Base-by-base conservation (phyloP, 1,140 invertebrate genomes). In the Diabrotica virgifera region DNA sequence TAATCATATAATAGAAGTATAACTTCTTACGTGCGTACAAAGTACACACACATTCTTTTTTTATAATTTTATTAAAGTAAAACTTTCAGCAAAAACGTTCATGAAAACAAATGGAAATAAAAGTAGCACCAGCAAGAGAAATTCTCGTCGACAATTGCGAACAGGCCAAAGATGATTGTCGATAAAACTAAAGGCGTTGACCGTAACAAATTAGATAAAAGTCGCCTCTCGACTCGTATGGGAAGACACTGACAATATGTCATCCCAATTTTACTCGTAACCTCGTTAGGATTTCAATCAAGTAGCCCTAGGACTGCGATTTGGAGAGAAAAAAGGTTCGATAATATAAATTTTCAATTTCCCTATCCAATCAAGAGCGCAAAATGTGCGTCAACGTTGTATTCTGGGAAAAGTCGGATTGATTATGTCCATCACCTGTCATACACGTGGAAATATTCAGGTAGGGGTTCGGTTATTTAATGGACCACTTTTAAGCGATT, bases 201-300 rank as follows among this genome's bases (percentile, higher is more conserved):
- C 60, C 52, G 51, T 40, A 52, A 40, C 52, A 62, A 62, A 62
- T 62, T 62, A 62, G 52, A 62, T 62, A 46, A 62, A 52, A 62
- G 37, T n/a, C 10, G 36, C 40, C 40, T 46, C n/a, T 24, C 24
- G 24, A 1, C 24, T 52, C 12, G 51, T 37, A 36, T 52, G 60
- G 60, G 36, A 12, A 53, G 52, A 54, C 52, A 54, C 36, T 55
- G 52, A 62, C 60, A 62, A 62, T 62, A 53, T 62, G 60, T 62
- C 60, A 62, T 52, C 60, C 60, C 60, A 62, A 62, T 62, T 62
- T 54, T 24, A 52, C 36, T 13, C 46, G 24, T 62, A 62, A 62
- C 60, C 51, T 62, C 52, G 51, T 62, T 62, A 62, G 6, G 60
- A 54, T 62, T 53, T 53, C 60, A 62, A 62, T 62, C 60, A 62